Percentiles rank a stretch among this genome's conserved stretches.
phyloP scores from a whole-genome alignment of 2,113 vertebrate species.

The Peromyscus polionotus region DNA sequence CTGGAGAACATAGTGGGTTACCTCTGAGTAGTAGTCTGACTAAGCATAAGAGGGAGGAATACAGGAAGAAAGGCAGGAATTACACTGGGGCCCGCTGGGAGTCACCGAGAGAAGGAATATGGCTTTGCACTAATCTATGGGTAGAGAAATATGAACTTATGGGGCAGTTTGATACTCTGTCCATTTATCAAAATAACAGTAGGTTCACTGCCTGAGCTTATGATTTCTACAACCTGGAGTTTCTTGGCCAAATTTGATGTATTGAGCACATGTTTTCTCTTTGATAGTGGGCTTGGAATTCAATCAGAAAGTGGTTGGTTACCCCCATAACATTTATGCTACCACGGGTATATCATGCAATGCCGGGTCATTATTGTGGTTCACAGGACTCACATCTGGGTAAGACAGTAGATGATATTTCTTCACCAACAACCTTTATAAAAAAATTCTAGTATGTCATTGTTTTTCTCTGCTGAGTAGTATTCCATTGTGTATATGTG shows the following conservation, averaged over 20 bases:
- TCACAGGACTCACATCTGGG: not conserved
- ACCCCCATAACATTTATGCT: not conserved
- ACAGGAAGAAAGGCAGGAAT: not conserved
- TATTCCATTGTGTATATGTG: no score
- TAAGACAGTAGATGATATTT: not conserved
- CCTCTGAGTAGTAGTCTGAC: not conserved
- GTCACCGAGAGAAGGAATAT: not conserved
- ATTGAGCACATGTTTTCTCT: not conserved
- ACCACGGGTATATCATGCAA: not conserved
- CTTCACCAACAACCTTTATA: not conserved
- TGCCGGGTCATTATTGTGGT: not conserved
- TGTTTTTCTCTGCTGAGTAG: no score
- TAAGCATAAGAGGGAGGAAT: rapidly evolving
- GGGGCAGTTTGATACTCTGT: not conserved
- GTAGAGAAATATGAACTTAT: not conserved
- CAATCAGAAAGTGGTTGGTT: not conserved
- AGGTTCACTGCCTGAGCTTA: not conserved
- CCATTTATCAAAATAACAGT: not conserved
- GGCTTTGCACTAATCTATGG: not conserved
- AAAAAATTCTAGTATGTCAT: not conserved
- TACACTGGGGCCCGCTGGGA: rapidly evolving
- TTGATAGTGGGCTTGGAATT: not conserved
- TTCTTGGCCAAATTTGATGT: not conserved
- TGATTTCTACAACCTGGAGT: not conserved
- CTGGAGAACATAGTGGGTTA: not conserved